Evolutionary conservation across 2,113 vertebrate genomes (phyloP).

Genomic region (Ranitomeya imitator): DNA sequence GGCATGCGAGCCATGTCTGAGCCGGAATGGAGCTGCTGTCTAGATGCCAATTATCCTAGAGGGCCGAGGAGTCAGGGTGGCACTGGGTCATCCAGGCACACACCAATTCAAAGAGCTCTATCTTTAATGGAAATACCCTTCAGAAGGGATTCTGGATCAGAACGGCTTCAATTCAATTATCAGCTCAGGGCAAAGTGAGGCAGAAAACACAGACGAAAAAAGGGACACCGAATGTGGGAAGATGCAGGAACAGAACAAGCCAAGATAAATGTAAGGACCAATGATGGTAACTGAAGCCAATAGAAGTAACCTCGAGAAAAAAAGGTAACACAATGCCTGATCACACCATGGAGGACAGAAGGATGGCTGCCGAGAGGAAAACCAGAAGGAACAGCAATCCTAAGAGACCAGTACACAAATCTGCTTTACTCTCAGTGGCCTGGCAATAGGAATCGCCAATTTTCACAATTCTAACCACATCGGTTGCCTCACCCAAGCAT

Average conservation of each 20-base stretch:
- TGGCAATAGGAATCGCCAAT: too few species aligned
- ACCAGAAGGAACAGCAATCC: neutral
- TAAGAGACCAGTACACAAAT: neutral
- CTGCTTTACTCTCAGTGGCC: neutral
- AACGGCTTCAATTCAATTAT: conserved; percentile 53
- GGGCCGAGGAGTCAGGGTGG: conserved; percentile 37
- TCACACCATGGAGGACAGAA: neutral
- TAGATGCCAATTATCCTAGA: conserved; percentile 52
- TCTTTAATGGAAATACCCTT: conserved; percentile 39
- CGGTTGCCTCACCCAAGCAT: neutral
- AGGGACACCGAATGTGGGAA: neutral
- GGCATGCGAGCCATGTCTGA: conserved; percentile 26
- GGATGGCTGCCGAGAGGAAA: neutral
- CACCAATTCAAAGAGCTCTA: conserved; percentile 45
- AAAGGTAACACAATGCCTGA: too few species aligned
- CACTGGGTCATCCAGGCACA: conserved; percentile 33
- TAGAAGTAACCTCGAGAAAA: conserved; percentile 44
- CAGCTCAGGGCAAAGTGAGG: neutral
- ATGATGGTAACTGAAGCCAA: neutral
- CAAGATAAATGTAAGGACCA: neutral
- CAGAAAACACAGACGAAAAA: conserved; percentile 5
- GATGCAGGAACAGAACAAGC: neutral
- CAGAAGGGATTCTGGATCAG: conserved; percentile 2
- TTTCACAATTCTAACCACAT: neutral
- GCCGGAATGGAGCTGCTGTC: conserved; percentile 9